A percentile compares a stretch with the other conserved stretches of the same genome.
Conservation (phyloP, 1,140 invertebrate genomes). For the Nymphalis io region DNA sequence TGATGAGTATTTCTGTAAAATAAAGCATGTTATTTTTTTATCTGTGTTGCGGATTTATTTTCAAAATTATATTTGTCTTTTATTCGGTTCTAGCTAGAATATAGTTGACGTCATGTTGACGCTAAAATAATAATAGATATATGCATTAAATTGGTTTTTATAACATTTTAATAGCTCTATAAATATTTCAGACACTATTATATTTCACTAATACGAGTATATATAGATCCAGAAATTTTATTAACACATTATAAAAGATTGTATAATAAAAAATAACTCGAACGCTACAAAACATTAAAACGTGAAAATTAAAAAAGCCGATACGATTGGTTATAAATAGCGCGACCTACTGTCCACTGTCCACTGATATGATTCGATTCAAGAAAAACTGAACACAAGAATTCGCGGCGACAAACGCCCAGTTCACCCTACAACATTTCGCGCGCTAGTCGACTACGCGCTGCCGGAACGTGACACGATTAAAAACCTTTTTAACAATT, state of each 20-base stretch:
- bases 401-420: slow-evolving; percentile 61
- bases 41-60: too few relatives aligned
- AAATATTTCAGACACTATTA: too few relatives aligned
- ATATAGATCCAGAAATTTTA: neutral
- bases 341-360: slow-evolving; percentile 58
- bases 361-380: slow-evolving; percentile 64
- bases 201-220: neutral
- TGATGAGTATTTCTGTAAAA: too few relatives aligned
- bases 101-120: too few relatives aligned
- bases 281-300: slow-evolving; percentile 36
- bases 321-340: slow-evolving; percentile 61
- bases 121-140: too few relatives aligned
- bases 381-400: slow-evolving; percentile 70
- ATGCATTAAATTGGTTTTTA: too few relatives aligned
- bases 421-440: slow-evolving; percentile 71
- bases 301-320: slow-evolving; percentile 26
- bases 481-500: slow-evolving; percentile 39
- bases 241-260: neutral
- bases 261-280: neutral
- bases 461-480: slow-evolving; percentile 36
- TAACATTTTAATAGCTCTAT: too few relatives aligned
- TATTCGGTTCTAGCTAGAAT: too few relatives aligned
- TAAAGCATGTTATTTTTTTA: neutral
- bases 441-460: slow-evolving; percentile 67
- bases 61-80: too few relatives aligned